Base-by-base conservation (phyloP, 2,888 invertebrate species). In the Clanis bilineata region DNA sequence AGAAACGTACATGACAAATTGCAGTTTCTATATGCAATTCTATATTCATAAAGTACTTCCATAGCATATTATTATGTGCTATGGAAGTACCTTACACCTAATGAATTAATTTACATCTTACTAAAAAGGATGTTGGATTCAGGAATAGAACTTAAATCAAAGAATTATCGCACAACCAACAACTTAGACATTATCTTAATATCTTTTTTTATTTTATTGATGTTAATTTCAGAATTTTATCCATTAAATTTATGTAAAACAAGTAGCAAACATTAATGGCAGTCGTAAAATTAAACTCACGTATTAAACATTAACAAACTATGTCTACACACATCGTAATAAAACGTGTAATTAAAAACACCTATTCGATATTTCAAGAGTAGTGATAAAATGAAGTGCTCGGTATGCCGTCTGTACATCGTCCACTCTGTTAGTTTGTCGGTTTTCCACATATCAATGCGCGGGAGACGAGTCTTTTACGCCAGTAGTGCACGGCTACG, bases 381-480 rank as follows among this genome's bases (percentile, higher is more conserved):
- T 23, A 9, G 51, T 10, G 32, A 51, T 51, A 51, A 32, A 32
- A 18, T 28, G 47, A 28, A 51, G 47, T 66, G 69, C 76, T 70
- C 71, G 68, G 76, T 82, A 71, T 70, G 72, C 66, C 72, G 57
- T 70, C 64, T 70, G 68, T 62, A 28, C 65, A 67, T 66, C 65
- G 67, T 74, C 70, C 70, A 75, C 73, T 64, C 62, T 66, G 73
- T 68, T 70, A 75, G 77, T 75, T 73, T 74, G 79, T 79, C 76
- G 77, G 80, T 88, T 88, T 90, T 89, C 86, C 88, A 83, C 83
- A 81, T 79, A 83, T 82, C 78, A 82, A 79, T 80, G 83, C 77
- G 77, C 80, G 73, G 71, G 77, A 76, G 83, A 69, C 77, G 81
- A 78, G 76, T 81, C 76, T 73, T 75, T 77, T 75, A 74, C 75